Evolutionary conservation across 2,113 vertebrate genomes (phyloP).

Genomic region (Melanerpes formicivorus): DNA sequence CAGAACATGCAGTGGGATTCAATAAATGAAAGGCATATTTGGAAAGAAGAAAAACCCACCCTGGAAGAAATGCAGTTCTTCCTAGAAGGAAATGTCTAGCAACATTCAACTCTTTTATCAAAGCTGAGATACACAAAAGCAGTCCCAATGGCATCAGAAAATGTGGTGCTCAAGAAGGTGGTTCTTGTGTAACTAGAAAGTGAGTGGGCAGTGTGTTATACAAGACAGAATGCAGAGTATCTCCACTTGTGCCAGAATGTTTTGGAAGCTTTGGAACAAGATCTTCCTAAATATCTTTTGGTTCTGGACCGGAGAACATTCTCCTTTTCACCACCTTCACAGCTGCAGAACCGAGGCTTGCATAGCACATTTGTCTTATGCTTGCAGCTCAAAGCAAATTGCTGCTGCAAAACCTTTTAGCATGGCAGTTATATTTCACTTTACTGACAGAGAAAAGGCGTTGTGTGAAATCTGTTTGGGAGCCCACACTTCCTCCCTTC

Average conservation of each 20-base stretch:
- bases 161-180: background rate
- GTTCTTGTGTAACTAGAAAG: background rate
- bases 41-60: background rate
- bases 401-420: constrained; percentile 65
- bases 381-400: constrained; percentile 65
- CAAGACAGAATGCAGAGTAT: background rate
- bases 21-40: background rate
- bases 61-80: background rate
- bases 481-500: constrained; percentile 24
- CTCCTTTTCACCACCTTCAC: constrained; percentile 61
- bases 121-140: background rate
- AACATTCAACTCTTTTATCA: background rate
- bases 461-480: constrained; percentile 53
- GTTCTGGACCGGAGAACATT: constrained; percentile 36
- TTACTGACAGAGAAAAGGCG: constrained; percentile 60
- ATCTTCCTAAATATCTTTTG: constrained; percentile 48
- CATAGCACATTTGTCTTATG: constrained; percentile 54
- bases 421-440: constrained; percentile 62
- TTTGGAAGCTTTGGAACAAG: constrained; percentile 18
- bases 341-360: constrained; percentile 45
- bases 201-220: background rate
- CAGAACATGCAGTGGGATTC: rapidly evolving
- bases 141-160: background rate
- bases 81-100: background rate
- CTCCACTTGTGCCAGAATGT: background rate